Conservation (phyloP, 2,888 invertebrate species). For the Agrotis ipsilon region DNA sequence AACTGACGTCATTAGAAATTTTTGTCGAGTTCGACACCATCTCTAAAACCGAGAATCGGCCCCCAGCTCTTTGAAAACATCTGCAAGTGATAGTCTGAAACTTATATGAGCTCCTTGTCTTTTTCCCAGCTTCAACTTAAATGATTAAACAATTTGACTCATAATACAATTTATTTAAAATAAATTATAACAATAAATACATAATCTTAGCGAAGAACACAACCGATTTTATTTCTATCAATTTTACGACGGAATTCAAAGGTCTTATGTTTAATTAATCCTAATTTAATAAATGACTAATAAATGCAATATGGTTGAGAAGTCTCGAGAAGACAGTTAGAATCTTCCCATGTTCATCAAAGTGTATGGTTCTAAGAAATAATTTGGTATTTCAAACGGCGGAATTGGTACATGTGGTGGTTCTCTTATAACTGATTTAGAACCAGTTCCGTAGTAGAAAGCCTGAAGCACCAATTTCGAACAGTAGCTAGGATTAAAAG, state of each 20-base stretch:
- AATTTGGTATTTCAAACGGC: constrained; percentile 74
- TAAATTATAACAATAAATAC: neutral
- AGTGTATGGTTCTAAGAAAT: constrained; percentile 74
- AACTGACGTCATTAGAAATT: too few relatives aligned
- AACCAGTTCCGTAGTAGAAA: constrained; percentile 76
- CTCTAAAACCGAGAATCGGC: too few relatives aligned
- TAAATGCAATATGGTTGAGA: neutral
- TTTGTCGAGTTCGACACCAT: too few relatives aligned
- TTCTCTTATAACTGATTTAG: constrained; percentile 69
- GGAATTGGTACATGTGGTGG: constrained; percentile 68
- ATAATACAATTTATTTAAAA: neutral
- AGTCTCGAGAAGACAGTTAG: constrained; percentile 47
- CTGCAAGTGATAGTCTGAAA: too few relatives aligned
- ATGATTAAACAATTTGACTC: neutral
- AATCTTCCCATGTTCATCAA: constrained; percentile 75
- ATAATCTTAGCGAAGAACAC: neutral
- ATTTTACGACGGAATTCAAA: neutral
- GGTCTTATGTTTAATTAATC: too few relatives aligned
- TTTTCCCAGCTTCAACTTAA: neutral
- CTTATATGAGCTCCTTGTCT: too few relatives aligned
- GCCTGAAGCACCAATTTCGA: constrained; percentile 80
- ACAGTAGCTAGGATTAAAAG: constrained; percentile 77
- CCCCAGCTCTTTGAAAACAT: too few relatives aligned
- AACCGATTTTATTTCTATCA: neutral
- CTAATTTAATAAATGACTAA: constrained; percentile 1